Evolutionary conservation across 2,113 vertebrate genomes (phyloP), one percentile per base, ranked within the genome.

Genomic region (Nyctibius bracteatus): DNA sequence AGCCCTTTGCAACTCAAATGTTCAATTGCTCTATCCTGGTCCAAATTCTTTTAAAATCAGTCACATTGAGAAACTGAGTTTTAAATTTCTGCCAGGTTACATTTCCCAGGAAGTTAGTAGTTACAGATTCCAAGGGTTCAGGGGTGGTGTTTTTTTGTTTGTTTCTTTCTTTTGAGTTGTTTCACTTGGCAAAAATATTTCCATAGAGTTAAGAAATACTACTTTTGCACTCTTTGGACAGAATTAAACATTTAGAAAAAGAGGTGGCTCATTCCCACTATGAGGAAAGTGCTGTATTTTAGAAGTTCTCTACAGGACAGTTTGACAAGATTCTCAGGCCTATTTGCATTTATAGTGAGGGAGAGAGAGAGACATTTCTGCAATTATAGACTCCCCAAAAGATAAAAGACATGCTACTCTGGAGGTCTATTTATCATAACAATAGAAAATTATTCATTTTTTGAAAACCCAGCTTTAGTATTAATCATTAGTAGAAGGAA

Each of bases 1-100:
- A 97, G 96, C 96, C 96, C 96, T 96, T 92, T 77, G 37, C 59
- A 93, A 88, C 71, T 87, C 72, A 82, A 57, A 77, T 57, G 61
- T 20, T 58, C 78, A 66, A 81, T 58, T 82, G 41, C 83, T 83
- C 14, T 35, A n/a, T 30, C 85, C n/a, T 3, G 2, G 30, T 86
- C 67, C 86, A 80, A 85, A 80, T 89, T 82, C 43, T 81, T 61
- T 61, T 54, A 28, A 71, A 74, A 86, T 79, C 51, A 79, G 62
- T 67, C 9, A 51, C n/a, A 41, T 62, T n/a, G 41, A 82, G 57
- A 78, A 93, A 70, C 49, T 3, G 14, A 71, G 46, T 75, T 93
- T 81, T 58, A 67, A 55, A 63, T 58, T 86, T 81, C 90, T 52
- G n/a, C 66, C 86, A 73, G 37, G 33, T 68, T 93, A 57, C 47